Conservation (phyloP, 2,888 invertebrate genomes). For the Hirtodrosophila histrioides region DNA sequence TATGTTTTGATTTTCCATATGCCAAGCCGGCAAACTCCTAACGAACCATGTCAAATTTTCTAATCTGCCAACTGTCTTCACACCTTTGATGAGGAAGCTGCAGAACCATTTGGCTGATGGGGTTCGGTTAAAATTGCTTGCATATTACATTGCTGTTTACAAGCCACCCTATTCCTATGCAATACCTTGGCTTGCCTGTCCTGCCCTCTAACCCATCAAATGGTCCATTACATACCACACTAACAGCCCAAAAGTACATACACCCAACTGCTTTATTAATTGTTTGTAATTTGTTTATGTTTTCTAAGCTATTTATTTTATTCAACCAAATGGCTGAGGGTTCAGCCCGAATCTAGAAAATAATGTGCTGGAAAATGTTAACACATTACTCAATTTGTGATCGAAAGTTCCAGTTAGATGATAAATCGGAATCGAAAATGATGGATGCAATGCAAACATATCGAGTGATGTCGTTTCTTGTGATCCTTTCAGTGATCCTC, state of each 20-base stretch:
- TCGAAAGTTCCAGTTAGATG: conserved; percentile 10
- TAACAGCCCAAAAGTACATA: conserved; percentile 22
- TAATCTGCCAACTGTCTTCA: conserved; percentile 71
- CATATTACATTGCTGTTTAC: conserved; percentile 60
- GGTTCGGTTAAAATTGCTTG: too few species aligned
- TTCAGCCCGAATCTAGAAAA: conserved; percentile 15
- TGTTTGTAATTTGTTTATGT: conserved; percentile 75
- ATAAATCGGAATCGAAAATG: neutral
- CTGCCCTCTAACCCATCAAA: conserved; percentile 50
- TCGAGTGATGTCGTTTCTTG: neutral
- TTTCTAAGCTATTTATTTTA: conserved; percentile 63
- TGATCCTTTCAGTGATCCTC: too few species aligned
- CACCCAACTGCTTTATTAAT: conserved; percentile 64
- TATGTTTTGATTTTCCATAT: conserved; percentile 75
- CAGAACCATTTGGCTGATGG: conserved; percentile 31
- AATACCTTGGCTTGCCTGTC: neutral
- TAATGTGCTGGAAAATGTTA: conserved; percentile 20
- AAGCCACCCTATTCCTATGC: conserved; percentile 34
- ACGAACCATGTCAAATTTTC: conserved; percentile 75
- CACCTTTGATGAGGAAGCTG: conserved; percentile 61
- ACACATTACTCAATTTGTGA: conserved; percentile 27
- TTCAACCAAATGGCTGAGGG: conserved; percentile 28
- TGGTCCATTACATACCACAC: conserved; percentile 45
- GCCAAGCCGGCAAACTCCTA: conserved; percentile 44
- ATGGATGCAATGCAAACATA: conserved; percentile 2